These are phyloP conservation scores for Mycogona germanica DNA, from an alignment of 2,888 invertebrate species.

Conservation along the genomic window DNA sequence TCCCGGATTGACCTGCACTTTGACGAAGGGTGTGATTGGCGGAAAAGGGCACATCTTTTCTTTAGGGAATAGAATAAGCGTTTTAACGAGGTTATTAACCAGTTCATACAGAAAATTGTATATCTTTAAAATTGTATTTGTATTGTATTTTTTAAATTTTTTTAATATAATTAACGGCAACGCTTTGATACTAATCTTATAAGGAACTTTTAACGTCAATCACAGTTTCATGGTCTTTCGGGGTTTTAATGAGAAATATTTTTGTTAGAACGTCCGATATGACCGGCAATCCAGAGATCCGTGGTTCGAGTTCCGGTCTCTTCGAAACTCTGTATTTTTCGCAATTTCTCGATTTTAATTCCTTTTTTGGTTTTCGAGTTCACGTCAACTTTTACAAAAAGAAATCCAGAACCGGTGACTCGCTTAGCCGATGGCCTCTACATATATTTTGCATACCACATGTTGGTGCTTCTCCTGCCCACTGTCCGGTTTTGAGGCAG, in stretches of 20 bases:
- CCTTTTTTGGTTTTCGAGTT: not conserved
- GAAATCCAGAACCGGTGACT: not conserved
- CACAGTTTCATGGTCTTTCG: too few species aligned
- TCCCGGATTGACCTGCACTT: not conserved
- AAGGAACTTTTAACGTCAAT: too few species aligned
- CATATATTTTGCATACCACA: constrained; percentile 1
- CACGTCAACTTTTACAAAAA: not conserved
- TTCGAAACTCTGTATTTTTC: too few species aligned
- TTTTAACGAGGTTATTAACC: too few species aligned
- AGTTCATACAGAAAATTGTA: too few species aligned
- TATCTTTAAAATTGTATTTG: not conserved
- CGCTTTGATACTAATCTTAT: too few species aligned
- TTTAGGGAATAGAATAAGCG: not conserved
- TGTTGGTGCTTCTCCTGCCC: constrained; percentile 9
- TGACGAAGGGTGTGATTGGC: not conserved
- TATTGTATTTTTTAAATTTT: not conserved
- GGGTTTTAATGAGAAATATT: too few species aligned
- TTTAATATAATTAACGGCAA: too few species aligned
- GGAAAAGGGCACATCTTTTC: constrained; percentile 3
- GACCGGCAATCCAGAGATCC: too few species aligned
- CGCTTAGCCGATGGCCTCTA: not conserved
- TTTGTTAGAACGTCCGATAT: too few species aligned
- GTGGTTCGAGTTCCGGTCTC: too few species aligned
- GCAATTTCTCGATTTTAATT: too few species aligned
- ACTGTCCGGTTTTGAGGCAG: not conserved